Conservation (phyloP, 30 jellyfish, hydroid and myxozoan species). For the Cassiopea andromeda region DNA sequence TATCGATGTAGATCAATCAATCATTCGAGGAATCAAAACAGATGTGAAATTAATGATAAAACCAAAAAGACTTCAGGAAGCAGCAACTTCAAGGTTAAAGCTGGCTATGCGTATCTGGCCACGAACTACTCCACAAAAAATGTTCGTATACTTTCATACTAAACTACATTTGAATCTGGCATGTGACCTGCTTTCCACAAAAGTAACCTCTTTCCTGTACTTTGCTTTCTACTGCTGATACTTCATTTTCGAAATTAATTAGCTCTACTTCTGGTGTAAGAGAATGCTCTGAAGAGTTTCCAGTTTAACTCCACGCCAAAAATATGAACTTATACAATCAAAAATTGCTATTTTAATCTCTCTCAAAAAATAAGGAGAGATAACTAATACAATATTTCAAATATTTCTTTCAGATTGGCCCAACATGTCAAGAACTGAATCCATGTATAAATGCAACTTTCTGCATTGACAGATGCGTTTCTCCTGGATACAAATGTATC, state of each 20-base stretch:
- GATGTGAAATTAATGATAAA: background rate
- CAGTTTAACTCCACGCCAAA: too few relatives aligned
- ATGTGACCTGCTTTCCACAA: too few relatives aligned
- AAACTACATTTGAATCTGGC: background rate
- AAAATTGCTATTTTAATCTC: too few relatives aligned
- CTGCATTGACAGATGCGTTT: background rate
- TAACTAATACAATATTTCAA: too few relatives aligned
- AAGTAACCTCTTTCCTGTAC: too few relatives aligned
- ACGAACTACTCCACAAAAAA: conserved; percentile 3
- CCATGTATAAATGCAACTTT: background rate
- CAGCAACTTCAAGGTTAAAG: background rate
- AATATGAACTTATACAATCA: too few relatives aligned
- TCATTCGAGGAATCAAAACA: background rate
- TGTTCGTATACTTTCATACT: background rate
- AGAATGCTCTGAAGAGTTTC: too few relatives aligned
- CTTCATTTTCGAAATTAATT: too few relatives aligned
- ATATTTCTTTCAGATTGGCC: background rate
- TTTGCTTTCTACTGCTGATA: too few relatives aligned
- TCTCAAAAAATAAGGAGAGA: too few relatives aligned
- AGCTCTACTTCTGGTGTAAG: too few relatives aligned
- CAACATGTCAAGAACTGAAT: background rate
- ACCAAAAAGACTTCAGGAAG: background rate
- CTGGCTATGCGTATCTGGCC: background rate
- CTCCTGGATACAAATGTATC: conserved; percentile 6
- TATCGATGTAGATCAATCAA: conserved; percentile 9